Base-by-base conservation (phyloP, 30 jellyfish, hydroid and myxozoan genomes). In the Rhopilema esculentum region DNA sequence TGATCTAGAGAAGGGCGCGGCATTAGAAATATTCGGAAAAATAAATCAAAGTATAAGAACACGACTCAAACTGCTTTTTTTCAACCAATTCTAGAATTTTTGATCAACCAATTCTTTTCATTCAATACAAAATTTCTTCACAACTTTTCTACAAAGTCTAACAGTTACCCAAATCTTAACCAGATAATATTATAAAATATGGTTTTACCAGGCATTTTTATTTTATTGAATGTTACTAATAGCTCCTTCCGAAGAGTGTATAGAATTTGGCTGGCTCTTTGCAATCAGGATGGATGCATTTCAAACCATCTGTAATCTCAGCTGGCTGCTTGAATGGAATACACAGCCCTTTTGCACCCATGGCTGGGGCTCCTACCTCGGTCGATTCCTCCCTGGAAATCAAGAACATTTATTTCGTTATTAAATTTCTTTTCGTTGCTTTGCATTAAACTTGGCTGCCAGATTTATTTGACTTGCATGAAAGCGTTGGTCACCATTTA, bases 291-390 rank as follows among this genome's bases (percentile, higher is more conserved):
- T 84, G 92, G 69, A 95, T 83, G 69, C 99, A 95, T 67, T 91
- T 95, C 81, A 86, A 83, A 64, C 79, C 87, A 21, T 87, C 71
- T 15, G 79, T 53, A 25, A 95, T 30, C 61, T 79, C 91, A 32
- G 92, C 96, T 17, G 99, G 99, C 50, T 95, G 99, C 66, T 86
- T 75, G 80, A 91, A 95, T 12, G 99, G 99, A 27, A 91, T 95
- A 74, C 99, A 95, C 77, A 95, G 66, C 24, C 97, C 73, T 82
- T 95, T 95, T 6, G 99, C 99, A 4, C 99, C 99, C 99, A 95
- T 95, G 17, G 98, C 70, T 22, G 98, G 98, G 27, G 98, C 98
- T 0, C 98, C 98, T 27, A 83, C 75, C 31, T 93, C 98, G 1
- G 98, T 80, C 33, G 85, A 57, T 50, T 93, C 98, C 94, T 93